These are phyloP conservation scores for Eubasilissa splendida DNA, from an alignment of 2,888 invertebrate species.

Conservation along the genomic window DNA sequence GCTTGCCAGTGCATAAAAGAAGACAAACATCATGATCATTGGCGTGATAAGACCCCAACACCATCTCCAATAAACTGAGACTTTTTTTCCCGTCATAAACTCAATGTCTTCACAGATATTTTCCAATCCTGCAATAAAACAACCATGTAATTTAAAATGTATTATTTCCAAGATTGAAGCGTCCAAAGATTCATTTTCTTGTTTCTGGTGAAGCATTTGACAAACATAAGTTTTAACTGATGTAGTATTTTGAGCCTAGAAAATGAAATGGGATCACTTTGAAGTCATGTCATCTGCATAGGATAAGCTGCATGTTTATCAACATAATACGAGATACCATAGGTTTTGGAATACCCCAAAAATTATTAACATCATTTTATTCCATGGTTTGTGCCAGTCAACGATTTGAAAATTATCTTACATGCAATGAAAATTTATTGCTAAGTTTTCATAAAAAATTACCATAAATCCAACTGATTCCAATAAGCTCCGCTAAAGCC, in stretches of 20 bases:
- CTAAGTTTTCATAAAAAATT: constrained; percentile 39
- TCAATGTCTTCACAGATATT: constrained; percentile 82
- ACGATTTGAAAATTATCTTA: no score
- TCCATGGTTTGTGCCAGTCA: no score
- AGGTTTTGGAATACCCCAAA: no score
- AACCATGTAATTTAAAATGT: no score
- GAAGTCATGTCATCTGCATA: no score
- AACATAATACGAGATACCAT: no score
- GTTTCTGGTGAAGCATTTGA: neutral
- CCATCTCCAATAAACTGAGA: constrained; percentile 82
- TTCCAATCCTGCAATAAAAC: constrained; percentile 69
- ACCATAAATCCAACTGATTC: constrained; percentile 76
- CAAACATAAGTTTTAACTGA: neutral
- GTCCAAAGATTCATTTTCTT: neutral
- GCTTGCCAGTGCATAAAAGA: constrained; percentile 79
- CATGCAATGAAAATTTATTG: no score
- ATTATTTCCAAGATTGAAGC: no score
- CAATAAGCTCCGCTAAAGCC: constrained; percentile 73
- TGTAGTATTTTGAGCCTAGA: no score
- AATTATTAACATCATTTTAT: no score
- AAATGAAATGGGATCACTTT: no score
- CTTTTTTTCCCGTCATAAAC: constrained; percentile 83
- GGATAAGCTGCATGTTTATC: no score
- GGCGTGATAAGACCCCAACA: constrained; percentile 87
- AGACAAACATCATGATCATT: constrained; percentile 77